Evolutionary conservation across 2,888 invertebrate species (phyloP).

Genomic region (Standfussiana lucernea): DNA sequence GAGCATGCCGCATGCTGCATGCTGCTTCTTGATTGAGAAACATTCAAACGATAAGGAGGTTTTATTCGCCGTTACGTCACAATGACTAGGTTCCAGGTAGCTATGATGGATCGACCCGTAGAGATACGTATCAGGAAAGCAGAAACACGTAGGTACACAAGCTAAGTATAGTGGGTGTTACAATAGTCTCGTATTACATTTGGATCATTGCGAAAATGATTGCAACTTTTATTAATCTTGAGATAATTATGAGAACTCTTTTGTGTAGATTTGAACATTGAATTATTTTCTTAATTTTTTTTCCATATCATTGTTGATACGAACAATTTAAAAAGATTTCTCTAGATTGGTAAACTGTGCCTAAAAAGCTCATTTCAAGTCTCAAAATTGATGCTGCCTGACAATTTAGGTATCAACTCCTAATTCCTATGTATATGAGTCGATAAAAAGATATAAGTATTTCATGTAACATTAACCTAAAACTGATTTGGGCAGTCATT

Average conservation of each 20-base stretch:
- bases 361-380: neutral
- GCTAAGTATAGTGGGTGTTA: constrained; percentile 60
- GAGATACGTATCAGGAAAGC: constrained; percentile 65
- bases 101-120: constrained; percentile 64
- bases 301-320: constrained; percentile 14
- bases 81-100: constrained; percentile 57
- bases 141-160: constrained; percentile 48
- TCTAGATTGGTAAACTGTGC: neutral
- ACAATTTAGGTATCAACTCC: constrained; percentile 38
- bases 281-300: constrained; percentile 17
- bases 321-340: neutral
- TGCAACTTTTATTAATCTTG: constrained; percentile 52
- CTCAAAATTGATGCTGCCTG: constrained; percentile 1
- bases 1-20: constrained; percentile 50
- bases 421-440: constrained; percentile 49
- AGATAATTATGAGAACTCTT: constrained; percentile 55
- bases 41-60: constrained; percentile 47
- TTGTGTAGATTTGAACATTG: constrained; percentile 26
- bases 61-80: constrained; percentile 59
- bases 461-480: constrained; percentile 56
- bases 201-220: constrained; percentile 55
- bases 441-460: constrained; percentile 47
- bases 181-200: constrained; percentile 61
- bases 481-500: constrained; percentile 60
- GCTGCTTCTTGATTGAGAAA: constrained; percentile 62